Base-by-base conservation (phyloP, 2,888 invertebrate species). In the Drosophila tanythrix region DNA sequence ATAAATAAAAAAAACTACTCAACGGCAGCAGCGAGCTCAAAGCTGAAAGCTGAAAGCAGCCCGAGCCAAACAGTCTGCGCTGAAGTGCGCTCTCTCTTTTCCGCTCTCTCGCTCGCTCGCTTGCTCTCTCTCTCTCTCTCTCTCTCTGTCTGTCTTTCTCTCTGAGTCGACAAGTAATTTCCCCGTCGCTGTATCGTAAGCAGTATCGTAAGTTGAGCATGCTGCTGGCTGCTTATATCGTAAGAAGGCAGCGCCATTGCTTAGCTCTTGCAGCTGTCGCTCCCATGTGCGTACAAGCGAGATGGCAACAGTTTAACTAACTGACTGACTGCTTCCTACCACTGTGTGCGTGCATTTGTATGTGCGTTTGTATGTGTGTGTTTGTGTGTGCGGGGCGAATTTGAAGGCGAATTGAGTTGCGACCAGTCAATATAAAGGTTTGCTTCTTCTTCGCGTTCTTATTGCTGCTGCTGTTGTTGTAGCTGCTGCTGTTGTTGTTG, bases 231-330 rank as follows among this genome's bases (percentile, higher is more conserved):
- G 83, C 83, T 84, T 82, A 88, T 86, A 85, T 88, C 85, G 85
- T 85, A 85, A 88, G 85, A 88, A 85, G 85, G 87, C 85, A 78
- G 89, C 89, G 81, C 87, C 87, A 89, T 80, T 82, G 78, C 81
- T 78, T 74, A 65, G 79, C 81, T 67, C 48, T 55, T 48, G 55
- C 71, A 51, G 66, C 63, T 71, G 52, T 46, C 56, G 66, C 66
- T 31, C 18, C 15, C 8, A 15, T 27, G 46, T 46, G 29, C 27
- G 79, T 55, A 81, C 58, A 40, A 89, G 83, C 68, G 89, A 70
- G 89, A 87, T 63, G 68, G 59, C 80, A 59, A 63, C 80, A 83
- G 62, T 74, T 57, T 69, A 80, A 21, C 50, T 46, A 25, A 38
- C 51, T 40, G 31, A 51, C 56, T 29, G 40, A 18, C 53, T 40